Conservation (phyloP, 2,797 vertebrate species). For the Tokudaia muenninki region DNA sequence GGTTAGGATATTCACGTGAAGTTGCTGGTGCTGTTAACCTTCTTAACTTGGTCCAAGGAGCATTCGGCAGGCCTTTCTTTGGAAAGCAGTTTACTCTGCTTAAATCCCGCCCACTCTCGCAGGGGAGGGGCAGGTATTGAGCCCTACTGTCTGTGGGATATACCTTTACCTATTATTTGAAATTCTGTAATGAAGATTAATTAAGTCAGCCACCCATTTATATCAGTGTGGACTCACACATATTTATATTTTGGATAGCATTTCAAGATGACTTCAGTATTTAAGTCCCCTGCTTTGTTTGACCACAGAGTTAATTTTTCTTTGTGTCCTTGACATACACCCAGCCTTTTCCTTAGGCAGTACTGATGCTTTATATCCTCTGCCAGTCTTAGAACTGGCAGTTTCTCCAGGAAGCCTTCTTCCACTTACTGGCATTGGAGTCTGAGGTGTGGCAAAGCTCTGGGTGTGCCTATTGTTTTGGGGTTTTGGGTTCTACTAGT, state of each 20-base stretch:
- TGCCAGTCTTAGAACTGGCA: not conserved
- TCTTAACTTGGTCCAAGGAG: not conserved
- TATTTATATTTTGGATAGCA: constrained; percentile 21
- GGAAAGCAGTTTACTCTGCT: not conserved
- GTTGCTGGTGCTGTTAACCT: not conserved
- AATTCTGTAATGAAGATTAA: constrained; percentile 12
- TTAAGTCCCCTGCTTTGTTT: not conserved
- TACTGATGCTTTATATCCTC: not conserved
- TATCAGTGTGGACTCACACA: not conserved
- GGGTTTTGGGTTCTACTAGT: not conserved
- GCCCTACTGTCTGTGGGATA: not conserved
- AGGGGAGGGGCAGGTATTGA: not conserved
- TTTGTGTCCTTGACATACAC: not conserved
- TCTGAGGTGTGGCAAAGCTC: not conserved
- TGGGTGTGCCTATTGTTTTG: not conserved
- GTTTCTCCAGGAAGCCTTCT: not conserved
- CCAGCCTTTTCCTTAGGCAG: not conserved
- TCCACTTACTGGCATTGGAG: not conserved
- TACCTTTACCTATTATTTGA: constrained; percentile 48
- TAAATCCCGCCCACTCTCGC: not conserved
- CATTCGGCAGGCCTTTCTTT: constrained; percentile 3
- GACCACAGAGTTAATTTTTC: not conserved
- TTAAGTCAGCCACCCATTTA: not conserved
- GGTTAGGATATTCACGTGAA: not conserved
- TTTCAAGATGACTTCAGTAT: not conserved